phyloP scores from a whole-genome alignment of 2,797 vertebrate genomes.

The Nannoperca australis region DNA sequence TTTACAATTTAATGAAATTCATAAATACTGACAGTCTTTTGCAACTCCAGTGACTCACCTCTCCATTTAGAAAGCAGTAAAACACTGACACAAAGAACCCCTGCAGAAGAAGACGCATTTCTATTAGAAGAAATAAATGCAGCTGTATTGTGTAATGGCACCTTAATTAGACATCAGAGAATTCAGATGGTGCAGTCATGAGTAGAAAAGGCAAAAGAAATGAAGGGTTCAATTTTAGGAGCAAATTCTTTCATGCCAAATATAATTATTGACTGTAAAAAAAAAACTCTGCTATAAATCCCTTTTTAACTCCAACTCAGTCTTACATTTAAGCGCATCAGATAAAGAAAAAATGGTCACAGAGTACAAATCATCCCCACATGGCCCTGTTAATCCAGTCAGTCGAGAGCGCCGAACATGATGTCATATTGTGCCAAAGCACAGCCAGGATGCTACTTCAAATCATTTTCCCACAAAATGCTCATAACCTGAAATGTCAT shows the following conservation, averaged over 20 bases:
- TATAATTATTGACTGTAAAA: neutral
- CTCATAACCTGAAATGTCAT: conserved; percentile 19
- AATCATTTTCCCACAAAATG: conserved; percentile 54
- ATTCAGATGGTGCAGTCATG: neutral
- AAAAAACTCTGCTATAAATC: conserved; percentile 12
- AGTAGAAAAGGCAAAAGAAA: neutral
- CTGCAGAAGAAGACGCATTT: conserved; percentile 63
- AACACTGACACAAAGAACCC: conserved; percentile 99
- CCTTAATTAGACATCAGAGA: conserved; percentile 23
- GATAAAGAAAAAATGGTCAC: conserved; percentile 24
- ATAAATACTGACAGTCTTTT: conserved; percentile 36
- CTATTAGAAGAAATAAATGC: conserved; percentile 32
- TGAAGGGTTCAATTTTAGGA: neutral
- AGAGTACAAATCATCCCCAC: conserved; percentile 56
- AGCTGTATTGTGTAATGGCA: neutral
- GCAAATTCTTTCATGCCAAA: conserved; percentile 2
- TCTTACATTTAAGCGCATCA: conserved; percentile 15
- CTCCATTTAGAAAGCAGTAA: conserved; percentile 99
- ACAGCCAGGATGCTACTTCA: conserved; percentile 47
- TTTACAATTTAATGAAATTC: conserved; percentile 34
- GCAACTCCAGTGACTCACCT: conserved; percentile 87
- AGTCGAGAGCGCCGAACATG: conserved; percentile 48
- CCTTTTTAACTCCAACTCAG: conserved; percentile 23
- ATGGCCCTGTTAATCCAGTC: conserved; percentile 49
- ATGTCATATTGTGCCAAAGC: conserved; percentile 17